phyloP scores from a whole-genome alignment of 2,888 invertebrate genomes.

The Pocota personata region DNA sequence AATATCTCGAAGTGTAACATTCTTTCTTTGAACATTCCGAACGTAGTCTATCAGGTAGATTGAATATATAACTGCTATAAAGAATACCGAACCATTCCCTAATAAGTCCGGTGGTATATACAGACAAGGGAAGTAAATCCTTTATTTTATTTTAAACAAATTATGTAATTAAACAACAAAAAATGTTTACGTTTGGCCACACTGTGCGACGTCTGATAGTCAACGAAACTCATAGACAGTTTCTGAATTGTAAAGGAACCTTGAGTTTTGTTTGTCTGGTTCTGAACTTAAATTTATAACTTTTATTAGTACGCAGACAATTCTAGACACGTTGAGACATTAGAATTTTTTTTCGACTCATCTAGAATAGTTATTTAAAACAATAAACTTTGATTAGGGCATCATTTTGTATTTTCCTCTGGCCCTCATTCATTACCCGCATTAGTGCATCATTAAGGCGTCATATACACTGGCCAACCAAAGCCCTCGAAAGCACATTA shows the following conservation, averaged over 20 bases:
- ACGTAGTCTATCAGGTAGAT: no score
- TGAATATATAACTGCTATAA: no score
- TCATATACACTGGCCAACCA: conserved; percentile 37
- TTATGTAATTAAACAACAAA: no score
- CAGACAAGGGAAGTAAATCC: no score
- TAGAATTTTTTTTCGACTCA: not conserved
- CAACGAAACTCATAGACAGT: not conserved
- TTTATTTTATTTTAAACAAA: no score
- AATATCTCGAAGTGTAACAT: no score
- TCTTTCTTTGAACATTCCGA: no score
- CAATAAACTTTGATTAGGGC: conserved; percentile 57
- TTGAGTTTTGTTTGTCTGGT: not conserved
- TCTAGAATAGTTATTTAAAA: conserved; percentile 44
- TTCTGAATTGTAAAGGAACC: not conserved
- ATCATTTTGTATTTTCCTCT: conserved; percentile 29
- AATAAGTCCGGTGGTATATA: no score
- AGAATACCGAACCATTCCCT: no score
- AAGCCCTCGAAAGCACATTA: conserved; percentile 39
- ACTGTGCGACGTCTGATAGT: not conserved
- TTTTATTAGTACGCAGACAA: not conserved
- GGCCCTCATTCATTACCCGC: conserved; percentile 57
- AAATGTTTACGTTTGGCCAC: not conserved
- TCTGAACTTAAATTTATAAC: not conserved
- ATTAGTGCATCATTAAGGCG: conserved; percentile 70
- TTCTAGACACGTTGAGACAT: not conserved